Evolutionary conservation across 2,797 vertebrate genomes (phyloP), one percentile per base, ranked within the genome.

Genomic region (Podargus strigoides): DNA sequence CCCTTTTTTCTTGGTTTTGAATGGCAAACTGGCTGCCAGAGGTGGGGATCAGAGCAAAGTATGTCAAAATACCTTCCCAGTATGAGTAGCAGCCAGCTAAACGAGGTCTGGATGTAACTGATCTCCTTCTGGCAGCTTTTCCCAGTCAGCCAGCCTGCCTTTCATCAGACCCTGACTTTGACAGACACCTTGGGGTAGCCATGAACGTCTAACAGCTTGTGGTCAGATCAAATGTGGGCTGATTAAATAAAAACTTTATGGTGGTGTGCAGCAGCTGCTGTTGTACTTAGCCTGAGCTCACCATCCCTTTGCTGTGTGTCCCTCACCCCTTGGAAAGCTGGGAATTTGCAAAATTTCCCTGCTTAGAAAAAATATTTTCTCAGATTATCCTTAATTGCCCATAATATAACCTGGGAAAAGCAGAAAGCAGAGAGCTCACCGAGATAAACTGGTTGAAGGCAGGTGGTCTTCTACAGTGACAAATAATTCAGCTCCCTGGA

Each of bases 281-380:
- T 12, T 1, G 4, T 4, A 12, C 60, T 46, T 2, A 17, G 18
- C 42, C 44, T 3, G 41, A 55, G 14, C 1, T 37, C 42, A 4
- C 19, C 34, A 6, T 14, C n/a, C 28, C 41, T 36, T 58, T 14
- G 55, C 39, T 23, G 1, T 1, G 10, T 5, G 23, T 50, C 24
- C 49, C n/a, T n/a, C n/a, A 10, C 9, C 15, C 34, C 20, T 20
- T 23, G 26, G 9, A 20, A 24, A 49, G 32, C 8, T 28, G 59
- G 12, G 27, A 60, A 85, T 28, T 3, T 32, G 58, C 22, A 41
- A 7, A n/a, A 58, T 22, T 53, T 18, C 62, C 53, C 39, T 42
- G 21, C 44, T 69, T 22, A 27, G 50, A 53, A 64, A 32, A 28
- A 15, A 14, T 32, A 0, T 26, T 64, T 49, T 41, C 27, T 52